A percentile compares a stretch with the other conserved stretches of the same genome.
Conservation (phyloP, 2,797 vertebrate genomes). For the Enteromius radiatus region DNA sequence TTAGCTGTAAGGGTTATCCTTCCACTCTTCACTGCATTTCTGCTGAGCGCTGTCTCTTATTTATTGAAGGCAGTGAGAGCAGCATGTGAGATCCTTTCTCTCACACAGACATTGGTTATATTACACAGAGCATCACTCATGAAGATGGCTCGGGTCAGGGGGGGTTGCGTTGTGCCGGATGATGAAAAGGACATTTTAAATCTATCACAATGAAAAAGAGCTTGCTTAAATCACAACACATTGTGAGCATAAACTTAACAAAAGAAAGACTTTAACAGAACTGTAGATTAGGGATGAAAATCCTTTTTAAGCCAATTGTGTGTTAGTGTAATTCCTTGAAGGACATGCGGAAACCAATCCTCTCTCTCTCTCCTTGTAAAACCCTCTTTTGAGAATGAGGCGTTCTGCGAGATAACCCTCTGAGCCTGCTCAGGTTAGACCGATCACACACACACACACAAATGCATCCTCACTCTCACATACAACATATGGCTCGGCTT, state of each 20-base stretch:
- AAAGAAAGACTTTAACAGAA: slow-evolving; percentile 44
- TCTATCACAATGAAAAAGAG: slow-evolving; percentile 43
- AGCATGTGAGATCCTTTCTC: slow-evolving; percentile 38
- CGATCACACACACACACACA: neutral
- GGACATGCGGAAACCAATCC: slow-evolving; percentile 53
- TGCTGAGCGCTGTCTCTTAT: slow-evolving; percentile 27
- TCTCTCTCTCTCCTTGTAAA: slow-evolving; percentile 44
- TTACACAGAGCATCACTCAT: slow-evolving; percentile 43
- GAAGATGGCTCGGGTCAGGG: slow-evolving; percentile 37
- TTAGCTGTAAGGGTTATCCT: slow-evolving; percentile 41
- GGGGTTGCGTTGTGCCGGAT: slow-evolving; percentile 26
- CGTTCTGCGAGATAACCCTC: slow-evolving; percentile 37
- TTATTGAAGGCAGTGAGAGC: slow-evolving; percentile 36
- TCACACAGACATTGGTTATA: slow-evolving; percentile 43
- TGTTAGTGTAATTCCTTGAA: slow-evolving; percentile 46
- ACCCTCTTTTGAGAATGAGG: slow-evolving; percentile 48
- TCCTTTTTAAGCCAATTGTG: slow-evolving; percentile 60
- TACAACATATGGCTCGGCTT: slow-evolving; percentile 46
- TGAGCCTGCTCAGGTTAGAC: slow-evolving; percentile 41
- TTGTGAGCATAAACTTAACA: slow-evolving; percentile 50
- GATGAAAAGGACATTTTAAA: slow-evolving; percentile 51
- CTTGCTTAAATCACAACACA: slow-evolving; percentile 42
- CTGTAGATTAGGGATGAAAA: slow-evolving; percentile 60
- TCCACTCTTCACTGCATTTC: slow-evolving; percentile 29
- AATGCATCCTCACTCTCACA: slow-evolving; percentile 18